Evolutionary conservation across 1,140 invertebrate genomes (phyloP).

Genomic region (Neotoxoptera formosana): DNA sequence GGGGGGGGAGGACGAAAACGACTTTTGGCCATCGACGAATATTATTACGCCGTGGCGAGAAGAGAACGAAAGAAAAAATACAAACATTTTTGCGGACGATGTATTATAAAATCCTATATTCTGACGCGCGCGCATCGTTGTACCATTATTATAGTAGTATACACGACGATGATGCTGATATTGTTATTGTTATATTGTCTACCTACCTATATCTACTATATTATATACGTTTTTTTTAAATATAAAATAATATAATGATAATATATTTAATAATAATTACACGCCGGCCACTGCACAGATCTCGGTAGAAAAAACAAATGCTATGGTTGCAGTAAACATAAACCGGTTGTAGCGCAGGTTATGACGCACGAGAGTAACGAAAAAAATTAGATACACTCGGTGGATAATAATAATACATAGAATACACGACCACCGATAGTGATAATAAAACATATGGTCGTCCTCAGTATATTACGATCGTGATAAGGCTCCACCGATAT

Average conservation of each 20-base stretch:
- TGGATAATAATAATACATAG: not conserved
- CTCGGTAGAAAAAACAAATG: conserved; percentile 16
- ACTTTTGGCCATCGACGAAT: not conserved
- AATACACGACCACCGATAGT: not conserved
- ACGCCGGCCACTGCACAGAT: not conserved
- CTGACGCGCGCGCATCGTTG: not conserved
- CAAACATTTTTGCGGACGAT: not conserved
- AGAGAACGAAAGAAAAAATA: not conserved
- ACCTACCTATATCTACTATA: not conserved
- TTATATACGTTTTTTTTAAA: not conserved
- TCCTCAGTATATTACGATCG: not conserved
- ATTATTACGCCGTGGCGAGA: not conserved
- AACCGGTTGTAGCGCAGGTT: conserved; percentile 43
- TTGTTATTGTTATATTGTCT: not conserved
- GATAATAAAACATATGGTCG: conserved; percentile 20
- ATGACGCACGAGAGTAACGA: not conserved
- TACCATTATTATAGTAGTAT: not conserved
- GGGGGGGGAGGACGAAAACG: not conserved
- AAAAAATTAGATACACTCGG: not conserved
- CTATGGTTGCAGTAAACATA: conserved; percentile 21
- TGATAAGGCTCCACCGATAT: not conserved
- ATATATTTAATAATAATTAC: not conserved
- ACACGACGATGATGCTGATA: not conserved
- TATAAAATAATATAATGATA: conserved; percentile 24
- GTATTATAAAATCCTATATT: not conserved